phyloP scores from a whole-genome alignment of 1,140 invertebrate genomes.

The Drosophila saltans region DNA sequence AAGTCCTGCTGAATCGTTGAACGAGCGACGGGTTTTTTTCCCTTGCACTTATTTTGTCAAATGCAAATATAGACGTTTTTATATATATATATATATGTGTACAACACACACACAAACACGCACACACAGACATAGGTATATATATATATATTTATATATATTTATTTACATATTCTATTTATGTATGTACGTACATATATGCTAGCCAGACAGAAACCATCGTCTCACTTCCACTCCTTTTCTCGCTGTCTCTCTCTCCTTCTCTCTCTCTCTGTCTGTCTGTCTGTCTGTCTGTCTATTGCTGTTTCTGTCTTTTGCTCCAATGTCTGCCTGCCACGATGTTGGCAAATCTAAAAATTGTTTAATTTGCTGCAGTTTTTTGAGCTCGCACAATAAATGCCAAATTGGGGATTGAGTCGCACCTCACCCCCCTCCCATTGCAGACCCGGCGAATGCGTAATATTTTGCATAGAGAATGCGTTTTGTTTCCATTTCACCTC shows the following conservation, averaged over 20 bases:
- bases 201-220: slow-evolving; percentile 49
- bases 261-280: not conserved
- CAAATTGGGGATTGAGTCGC: slow-evolving; percentile 1
- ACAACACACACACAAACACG: not conserved
- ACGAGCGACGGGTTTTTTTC: slow-evolving; percentile 50
- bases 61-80: slow-evolving; percentile 76
- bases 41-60: slow-evolving; percentile 79
- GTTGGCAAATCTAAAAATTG: slow-evolving; percentile 75
- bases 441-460: slow-evolving; percentile 69
- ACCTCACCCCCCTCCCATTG: not conserved
- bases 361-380: slow-evolving; percentile 73
- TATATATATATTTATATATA: slow-evolving; percentile 28
- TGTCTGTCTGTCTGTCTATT: not conserved
- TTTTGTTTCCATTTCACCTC: too few species aligned
- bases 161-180: slow-evolving; percentile 24
- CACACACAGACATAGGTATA: slow-evolving; percentile 5
- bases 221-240: not conserved
- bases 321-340: slow-evolving; percentile 2
- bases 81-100: slow-evolving; percentile 25
- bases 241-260: not conserved
- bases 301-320: not conserved
- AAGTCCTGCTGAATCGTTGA: slow-evolving; percentile 31
- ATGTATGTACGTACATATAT: slow-evolving; percentile 23
- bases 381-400: slow-evolving; percentile 16
- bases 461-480: slow-evolving; percentile 49